These are phyloP conservation scores for Pachypeltis micranthus DNA, from an alignment of 1,140 invertebrate genomes.

Conservation along the genomic window DNA sequence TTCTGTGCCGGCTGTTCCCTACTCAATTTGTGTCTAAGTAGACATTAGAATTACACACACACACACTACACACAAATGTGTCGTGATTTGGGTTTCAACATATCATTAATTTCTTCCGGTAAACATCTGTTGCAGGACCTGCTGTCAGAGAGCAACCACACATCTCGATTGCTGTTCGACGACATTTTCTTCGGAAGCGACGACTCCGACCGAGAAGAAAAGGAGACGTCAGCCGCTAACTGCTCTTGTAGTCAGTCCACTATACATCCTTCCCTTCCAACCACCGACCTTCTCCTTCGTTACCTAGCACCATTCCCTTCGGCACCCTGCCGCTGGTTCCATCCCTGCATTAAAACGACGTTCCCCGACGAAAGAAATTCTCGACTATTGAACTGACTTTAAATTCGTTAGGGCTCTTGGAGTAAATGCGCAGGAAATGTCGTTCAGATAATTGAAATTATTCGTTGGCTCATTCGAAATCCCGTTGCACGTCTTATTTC, in stretches of 20 bases:
- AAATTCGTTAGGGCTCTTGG: no score
- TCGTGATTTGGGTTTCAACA: no score
- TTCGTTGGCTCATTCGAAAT: no score
- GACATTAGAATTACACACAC: no score
- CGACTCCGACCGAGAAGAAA: constrained; percentile 36
- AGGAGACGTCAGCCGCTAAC: constrained; percentile 39
- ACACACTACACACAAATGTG: no score
- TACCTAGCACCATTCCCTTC: background rate
- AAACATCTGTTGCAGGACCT: constrained; percentile 21
- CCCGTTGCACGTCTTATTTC: no score
- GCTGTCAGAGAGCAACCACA: constrained; percentile 16
- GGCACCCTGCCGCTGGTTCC: background rate
- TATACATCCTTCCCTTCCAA: background rate
- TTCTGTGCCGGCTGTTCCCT: no score
- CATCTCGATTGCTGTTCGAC: constrained; percentile 46
- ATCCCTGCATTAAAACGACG: constrained; percentile 1
- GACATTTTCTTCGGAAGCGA: constrained; percentile 43
- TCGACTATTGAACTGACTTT: background rate
- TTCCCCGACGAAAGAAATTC: background rate
- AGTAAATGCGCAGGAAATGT: no score
- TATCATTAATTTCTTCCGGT: no score
- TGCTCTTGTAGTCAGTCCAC: constrained; percentile 47
- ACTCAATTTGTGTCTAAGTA: no score
- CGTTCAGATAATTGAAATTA: no score
- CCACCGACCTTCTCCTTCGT: constrained; percentile 5